Conservation (phyloP, 2,888 invertebrate species). For the Lithophane leautieri region DNA sequence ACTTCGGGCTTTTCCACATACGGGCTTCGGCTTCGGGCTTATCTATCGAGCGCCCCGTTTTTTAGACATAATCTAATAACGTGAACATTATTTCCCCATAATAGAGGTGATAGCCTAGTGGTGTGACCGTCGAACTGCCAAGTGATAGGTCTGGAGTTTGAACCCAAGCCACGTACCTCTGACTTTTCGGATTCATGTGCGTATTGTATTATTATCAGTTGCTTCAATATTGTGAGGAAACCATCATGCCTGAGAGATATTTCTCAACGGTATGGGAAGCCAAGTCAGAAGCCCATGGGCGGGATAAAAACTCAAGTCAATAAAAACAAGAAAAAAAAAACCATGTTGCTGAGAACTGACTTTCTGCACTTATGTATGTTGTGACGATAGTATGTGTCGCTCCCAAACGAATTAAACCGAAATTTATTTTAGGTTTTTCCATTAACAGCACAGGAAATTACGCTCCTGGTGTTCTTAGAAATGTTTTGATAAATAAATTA, state of each 20-base stretch:
- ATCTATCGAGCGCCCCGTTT: neutral
- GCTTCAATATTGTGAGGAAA: too few species aligned
- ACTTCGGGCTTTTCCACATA: neutral
- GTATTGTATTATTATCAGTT: too few species aligned
- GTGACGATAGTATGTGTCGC: conserved; percentile 12
- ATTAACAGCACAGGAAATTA: conserved; percentile 44
- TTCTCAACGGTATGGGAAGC: too few species aligned
- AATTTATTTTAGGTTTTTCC: conserved; percentile 53
- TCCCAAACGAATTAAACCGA: conserved; percentile 43
- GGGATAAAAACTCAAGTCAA: too few species aligned
- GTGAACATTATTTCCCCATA: neutral
- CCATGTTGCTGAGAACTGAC: neutral
- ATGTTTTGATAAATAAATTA: conserved; percentile 9
- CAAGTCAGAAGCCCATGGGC: too few species aligned
- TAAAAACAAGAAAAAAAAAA: too few species aligned
- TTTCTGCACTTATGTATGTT: conserved; percentile 24
- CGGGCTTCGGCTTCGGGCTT: neutral
- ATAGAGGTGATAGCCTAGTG: too few species aligned
- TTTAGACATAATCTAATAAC: conserved; percentile 22
- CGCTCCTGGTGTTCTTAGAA: conserved; percentile 16
- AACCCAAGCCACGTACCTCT: too few species aligned
- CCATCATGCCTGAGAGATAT: too few species aligned
- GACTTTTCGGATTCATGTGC: too few species aligned
- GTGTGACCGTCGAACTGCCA: too few species aligned
- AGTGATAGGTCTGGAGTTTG: too few species aligned